Percentiles rank a stretch among this genome's conserved stretches.
These are phyloP conservation scores for Oithona nana DNA, from an alignment of 2,888 invertebrate species.

Conservation along the genomic window DNA sequence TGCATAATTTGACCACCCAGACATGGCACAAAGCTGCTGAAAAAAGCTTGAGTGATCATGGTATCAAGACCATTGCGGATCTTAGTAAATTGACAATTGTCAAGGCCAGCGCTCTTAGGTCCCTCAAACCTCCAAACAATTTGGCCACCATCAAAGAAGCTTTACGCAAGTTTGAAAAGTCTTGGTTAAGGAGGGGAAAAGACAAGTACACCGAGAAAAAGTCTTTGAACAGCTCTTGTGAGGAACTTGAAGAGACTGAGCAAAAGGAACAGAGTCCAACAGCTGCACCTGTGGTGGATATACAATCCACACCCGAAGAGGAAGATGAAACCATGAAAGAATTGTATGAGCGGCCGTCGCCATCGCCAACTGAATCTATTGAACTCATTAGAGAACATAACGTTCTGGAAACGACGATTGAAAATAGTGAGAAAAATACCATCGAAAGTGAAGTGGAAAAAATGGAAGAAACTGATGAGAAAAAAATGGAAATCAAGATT, in stretches of 20 bases:
- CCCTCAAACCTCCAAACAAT: background rate
- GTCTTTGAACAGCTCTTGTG: background rate
- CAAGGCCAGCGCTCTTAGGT: background rate
- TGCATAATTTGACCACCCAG: background rate
- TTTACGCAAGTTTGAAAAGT: background rate
- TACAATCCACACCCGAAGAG: slow-evolving; percentile 10
- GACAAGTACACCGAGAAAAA: background rate
- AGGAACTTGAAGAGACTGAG: background rate
- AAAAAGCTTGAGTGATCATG: slow-evolving; percentile 2
- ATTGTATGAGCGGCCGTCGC: slow-evolving; percentile 13
- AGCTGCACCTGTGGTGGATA: slow-evolving; percentile 6
- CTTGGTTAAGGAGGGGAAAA: background rate
- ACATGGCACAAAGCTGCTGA: slow-evolving; percentile 13
- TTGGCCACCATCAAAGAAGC: slow-evolving; percentile 4
- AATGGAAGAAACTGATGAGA: no score
- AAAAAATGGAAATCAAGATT: no score
- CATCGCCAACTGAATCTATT: slow-evolving; percentile 10
- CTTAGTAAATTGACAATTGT: background rate
- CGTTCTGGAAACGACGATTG: no score
- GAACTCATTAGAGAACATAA: no score
- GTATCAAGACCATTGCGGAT: slow-evolving; percentile 4
- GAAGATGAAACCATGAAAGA: slow-evolving; percentile 13
- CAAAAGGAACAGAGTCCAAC: background rate
- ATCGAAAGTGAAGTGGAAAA: no score
- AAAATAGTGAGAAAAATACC: no score